Evolutionary conservation across 2,888 invertebrate species (phyloP).

Genomic region (Dorcus hopei): DNA sequence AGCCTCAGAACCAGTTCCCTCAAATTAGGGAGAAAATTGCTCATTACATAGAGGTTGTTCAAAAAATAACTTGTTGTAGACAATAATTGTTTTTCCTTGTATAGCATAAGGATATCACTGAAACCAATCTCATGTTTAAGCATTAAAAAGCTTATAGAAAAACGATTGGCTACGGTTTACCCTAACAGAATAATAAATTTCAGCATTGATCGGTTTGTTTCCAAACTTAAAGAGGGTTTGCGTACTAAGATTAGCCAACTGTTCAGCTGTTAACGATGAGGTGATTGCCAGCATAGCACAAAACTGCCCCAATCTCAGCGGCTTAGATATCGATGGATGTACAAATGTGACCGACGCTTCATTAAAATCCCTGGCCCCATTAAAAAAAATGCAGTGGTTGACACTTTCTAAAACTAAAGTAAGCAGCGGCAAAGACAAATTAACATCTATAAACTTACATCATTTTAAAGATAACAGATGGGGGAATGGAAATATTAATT

Average conservation of each 20-base stretch:
- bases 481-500: constrained; percentile 36
- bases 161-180: too few relatives aligned
- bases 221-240: constrained; percentile 32
- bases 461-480: constrained; percentile 37
- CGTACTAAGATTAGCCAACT: constrained; percentile 35
- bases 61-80: too few relatives aligned
- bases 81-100: too few relatives aligned
- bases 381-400: constrained; percentile 37
- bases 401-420: constrained; percentile 45
- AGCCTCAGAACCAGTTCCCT: too few relatives aligned
- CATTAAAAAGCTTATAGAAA: too few relatives aligned
- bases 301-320: constrained; percentile 49
- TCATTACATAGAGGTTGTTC: too few relatives aligned
- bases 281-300: constrained; percentile 53
- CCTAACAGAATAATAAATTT: constrained; percentile 14
- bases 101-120: too few relatives aligned
- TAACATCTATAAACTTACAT: not conserved
- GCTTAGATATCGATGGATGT: constrained; percentile 51
- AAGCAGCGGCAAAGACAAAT: constrained; percentile 10
- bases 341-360: constrained; percentile 39
- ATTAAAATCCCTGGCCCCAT: constrained; percentile 31
- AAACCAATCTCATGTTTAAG: too few relatives aligned
- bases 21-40: too few relatives aligned
- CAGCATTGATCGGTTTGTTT: constrained; percentile 39
- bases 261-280: constrained; percentile 51